These are phyloP conservation scores for Drosophila parabipectinata DNA, from an alignment of 1,140 invertebrate genomes.

Conservation along the genomic window DNA sequence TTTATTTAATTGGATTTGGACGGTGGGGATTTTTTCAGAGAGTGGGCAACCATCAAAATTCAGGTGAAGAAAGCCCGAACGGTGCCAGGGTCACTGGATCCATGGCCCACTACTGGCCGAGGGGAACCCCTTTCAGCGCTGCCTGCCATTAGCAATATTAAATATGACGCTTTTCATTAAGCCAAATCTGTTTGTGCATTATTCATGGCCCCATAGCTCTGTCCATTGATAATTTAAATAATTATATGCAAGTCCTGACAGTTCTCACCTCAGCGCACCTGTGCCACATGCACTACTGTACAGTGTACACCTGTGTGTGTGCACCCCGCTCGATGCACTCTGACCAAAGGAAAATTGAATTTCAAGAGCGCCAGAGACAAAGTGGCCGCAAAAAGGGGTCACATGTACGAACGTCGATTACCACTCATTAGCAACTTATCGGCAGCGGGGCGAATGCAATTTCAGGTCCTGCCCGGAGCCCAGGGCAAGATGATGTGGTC, in stretches of 20 bases:
- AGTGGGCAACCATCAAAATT: slow-evolving; percentile 6
- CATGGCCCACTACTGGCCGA: not conserved
- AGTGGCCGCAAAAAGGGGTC: slow-evolving; percentile 41
- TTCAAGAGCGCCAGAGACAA: slow-evolving; percentile 46
- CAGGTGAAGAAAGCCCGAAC: slow-evolving; percentile 14
- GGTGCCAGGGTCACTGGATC: not conserved
- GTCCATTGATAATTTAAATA: slow-evolving; percentile 45
- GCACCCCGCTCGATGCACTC: not conserved
- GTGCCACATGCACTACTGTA: slow-evolving; percentile 8
- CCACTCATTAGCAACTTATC: slow-evolving; percentile 65
- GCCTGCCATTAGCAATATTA: slow-evolving; percentile 31
- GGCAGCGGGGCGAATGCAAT: slow-evolving; percentile 42
- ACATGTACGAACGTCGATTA: slow-evolving; percentile 48
- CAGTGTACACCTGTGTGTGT: not conserved
- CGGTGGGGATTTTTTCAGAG: not conserved
- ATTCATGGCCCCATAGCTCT: slow-evolving; percentile 15
- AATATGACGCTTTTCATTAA: slow-evolving; percentile 40
- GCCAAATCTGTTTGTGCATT: slow-evolving; percentile 28
- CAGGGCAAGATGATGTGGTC: slow-evolving; percentile 53
- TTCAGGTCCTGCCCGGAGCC: slow-evolving; percentile 23
- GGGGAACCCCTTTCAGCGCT: slow-evolving; percentile 4
- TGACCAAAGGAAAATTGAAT: slow-evolving; percentile 45
- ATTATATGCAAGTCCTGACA: slow-evolving; percentile 50
- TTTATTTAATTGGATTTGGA: slow-evolving; percentile 39
- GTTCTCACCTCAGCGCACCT: slow-evolving; percentile 39